phyloP scores from a whole-genome alignment of 2,797 vertebrate species.

The Distichodus sexfasciatus region DNA sequence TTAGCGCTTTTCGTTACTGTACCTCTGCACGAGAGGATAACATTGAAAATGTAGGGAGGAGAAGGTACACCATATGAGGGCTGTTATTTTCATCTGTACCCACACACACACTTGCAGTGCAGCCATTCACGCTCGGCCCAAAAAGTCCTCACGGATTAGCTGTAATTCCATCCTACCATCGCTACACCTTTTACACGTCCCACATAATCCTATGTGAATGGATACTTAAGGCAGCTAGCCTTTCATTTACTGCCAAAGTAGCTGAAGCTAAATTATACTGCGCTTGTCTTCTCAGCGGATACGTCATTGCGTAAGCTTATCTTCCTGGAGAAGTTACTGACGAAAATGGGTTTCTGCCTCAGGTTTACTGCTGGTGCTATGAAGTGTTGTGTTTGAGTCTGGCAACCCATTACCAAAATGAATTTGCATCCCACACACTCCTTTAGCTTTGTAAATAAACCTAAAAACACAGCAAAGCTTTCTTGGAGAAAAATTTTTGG shows the following conservation, averaged over 20 bases:
- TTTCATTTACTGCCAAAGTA: constrained; percentile 48
- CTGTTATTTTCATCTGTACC: constrained; percentile 42
- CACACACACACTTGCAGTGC: constrained; percentile 32
- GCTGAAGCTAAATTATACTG: constrained; percentile 32
- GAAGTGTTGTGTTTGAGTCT: constrained; percentile 11
- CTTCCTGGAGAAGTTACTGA: constrained; percentile 20
- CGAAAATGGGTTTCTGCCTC: constrained; percentile 40
- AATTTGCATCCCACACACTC: constrained; percentile 2
- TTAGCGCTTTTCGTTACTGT: constrained; percentile 33
- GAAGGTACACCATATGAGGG: constrained; percentile 22
- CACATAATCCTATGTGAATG: constrained; percentile 50
- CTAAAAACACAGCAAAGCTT: neutral
- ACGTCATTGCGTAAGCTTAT: constrained; percentile 26
- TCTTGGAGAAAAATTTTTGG: neutral
- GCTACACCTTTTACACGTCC: constrained; percentile 35
- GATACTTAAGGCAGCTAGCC: constrained; percentile 37
- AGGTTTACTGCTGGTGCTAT: constrained; percentile 8
- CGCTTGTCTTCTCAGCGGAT: constrained; percentile 18
- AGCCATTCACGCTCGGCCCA: constrained; percentile 39
- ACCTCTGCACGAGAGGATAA: constrained; percentile 41
- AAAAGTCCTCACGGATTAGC: constrained; percentile 46
- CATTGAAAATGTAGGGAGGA: constrained; percentile 28
- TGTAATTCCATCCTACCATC: constrained; percentile 43
- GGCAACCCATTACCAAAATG: constrained; percentile 10
- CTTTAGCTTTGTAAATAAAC: constrained; percentile 2